These are phyloP conservation scores for Clamator glandarius DNA, from an alignment of 2,797 vertebrate genomes.

Conservation along the genomic window DNA sequence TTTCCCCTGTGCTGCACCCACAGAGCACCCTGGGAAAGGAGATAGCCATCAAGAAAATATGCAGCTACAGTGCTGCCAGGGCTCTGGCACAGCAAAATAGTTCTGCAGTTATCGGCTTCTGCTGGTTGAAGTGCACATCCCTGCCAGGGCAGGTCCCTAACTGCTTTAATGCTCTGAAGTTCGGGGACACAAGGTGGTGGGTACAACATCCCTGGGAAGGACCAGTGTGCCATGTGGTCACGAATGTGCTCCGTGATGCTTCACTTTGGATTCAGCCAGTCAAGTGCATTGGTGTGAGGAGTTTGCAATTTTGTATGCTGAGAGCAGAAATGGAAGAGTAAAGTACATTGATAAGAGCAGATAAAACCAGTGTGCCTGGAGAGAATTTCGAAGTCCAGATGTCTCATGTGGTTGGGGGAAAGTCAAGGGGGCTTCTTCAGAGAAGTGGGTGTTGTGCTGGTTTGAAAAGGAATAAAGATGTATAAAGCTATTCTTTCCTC, in stretches of 20 bases:
- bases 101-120: not conserved
- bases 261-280: not conserved
- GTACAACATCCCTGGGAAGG: not conserved
- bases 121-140: not conserved
- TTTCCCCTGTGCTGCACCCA: not conserved
- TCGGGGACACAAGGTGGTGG: fast-evolving
- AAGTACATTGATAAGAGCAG: not conserved
- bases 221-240: fast-evolving
- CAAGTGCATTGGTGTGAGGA: not conserved
- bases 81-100: not conserved
- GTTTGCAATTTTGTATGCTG: not conserved
- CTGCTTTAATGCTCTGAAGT: not conserved
- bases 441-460: not conserved
- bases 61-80: not conserved
- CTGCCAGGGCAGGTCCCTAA: not conserved
- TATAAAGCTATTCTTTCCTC: not conserved
- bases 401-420: not conserved
- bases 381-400: not conserved
- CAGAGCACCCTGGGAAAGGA: not conserved
- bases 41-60: constrained; percentile 8
- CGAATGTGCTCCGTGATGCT: not conserved
- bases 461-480: not conserved
- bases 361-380: not conserved
- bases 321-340: not conserved
- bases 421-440: not conserved